These are phyloP conservation scores for Gasterosteus nipponicus DNA, from an alignment of 2,113 vertebrate genomes.

Conservation along the genomic window DNA sequence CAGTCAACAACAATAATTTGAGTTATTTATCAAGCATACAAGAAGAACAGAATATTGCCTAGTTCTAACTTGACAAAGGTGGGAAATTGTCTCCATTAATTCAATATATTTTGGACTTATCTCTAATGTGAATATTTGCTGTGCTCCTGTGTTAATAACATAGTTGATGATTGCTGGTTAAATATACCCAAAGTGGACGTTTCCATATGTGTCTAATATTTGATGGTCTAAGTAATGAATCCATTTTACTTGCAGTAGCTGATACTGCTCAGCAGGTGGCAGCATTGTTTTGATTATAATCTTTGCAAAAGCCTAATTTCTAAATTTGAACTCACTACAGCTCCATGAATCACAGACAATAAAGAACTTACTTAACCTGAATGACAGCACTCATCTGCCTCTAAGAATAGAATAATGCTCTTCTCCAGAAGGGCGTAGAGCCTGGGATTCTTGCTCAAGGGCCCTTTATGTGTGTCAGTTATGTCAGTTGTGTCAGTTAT, in stretches of 20 bases:
- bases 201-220: neutral
- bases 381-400: constrained; percentile 1
- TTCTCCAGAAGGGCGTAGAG: constrained; percentile 30
- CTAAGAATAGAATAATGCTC: neutral
- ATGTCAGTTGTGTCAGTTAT: no score
- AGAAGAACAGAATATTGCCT: neutral
- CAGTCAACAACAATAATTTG: neutral
- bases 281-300: constrained; percentile 42
- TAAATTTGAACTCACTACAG: neutral
- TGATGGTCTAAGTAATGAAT: neutral
- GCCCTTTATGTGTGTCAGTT: neutral
- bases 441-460: constrained; percentile 34
- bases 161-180: neutral
- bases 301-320: neutral
- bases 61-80: neutral
- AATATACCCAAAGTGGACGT: neutral
- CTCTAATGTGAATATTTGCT: neutral
- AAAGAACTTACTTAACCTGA: neutral
- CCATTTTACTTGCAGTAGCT: constrained; percentile 45
- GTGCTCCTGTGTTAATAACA: neutral
- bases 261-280: constrained; percentile 63
- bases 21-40: constrained; percentile 2
- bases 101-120: neutral
- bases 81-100: neutral
- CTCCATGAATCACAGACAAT: constrained; percentile 12